Evolutionary conservation across 2,113 vertebrate species (phyloP), one percentile per base, ranked within the genome.

Genomic region (Apaloderma vittatum): DNA sequence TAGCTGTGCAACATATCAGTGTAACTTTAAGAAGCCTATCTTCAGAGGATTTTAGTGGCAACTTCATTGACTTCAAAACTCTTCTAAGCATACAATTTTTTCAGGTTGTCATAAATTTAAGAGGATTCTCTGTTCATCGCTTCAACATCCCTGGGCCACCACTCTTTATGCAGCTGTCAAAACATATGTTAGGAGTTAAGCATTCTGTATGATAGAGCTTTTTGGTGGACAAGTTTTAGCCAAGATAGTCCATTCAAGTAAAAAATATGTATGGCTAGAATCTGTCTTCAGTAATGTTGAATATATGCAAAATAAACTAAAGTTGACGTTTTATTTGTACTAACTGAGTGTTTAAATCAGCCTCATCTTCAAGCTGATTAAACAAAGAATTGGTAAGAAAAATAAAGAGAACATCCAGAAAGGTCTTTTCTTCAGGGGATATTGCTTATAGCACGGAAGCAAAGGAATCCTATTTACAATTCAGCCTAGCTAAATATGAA

Each of bases 81-180:
- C 66, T 86, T 90, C 74, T 86, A 29, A 81, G 65, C 36, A 78
- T 75, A 59, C 6, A 73, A 63, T 85, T 87, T 93, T 95, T 93
- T 95, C 85, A 92, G 82, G 82, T 92, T 94, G 85, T 89, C 84
- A 84, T 61, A 66, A 96, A 89, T 76, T 88, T 74, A 72, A 83
- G 62, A 89, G 59, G 76, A 78, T 91, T 85, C 36, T 92, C 37
- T 88, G 18, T 30, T 86, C 72, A 67, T 67, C 37, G 15, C 91
- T 95, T 74, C 68, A 49, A 58, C 52, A 57, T 71, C 34, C 61
- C 19, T 59, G 20, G 68, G 77, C 48, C 43, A 48, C 43, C 78
- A 26, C 18, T 92, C 77, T 54, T 43, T n/a, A 80, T 26, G 48
- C 61, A 57, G 29, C 37, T 85, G 76, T 86, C 52, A 84, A 88